These are phyloP conservation scores for Meandrusa payeni DNA, from an alignment of 2,888 invertebrate genomes.

Conservation along the genomic window DNA sequence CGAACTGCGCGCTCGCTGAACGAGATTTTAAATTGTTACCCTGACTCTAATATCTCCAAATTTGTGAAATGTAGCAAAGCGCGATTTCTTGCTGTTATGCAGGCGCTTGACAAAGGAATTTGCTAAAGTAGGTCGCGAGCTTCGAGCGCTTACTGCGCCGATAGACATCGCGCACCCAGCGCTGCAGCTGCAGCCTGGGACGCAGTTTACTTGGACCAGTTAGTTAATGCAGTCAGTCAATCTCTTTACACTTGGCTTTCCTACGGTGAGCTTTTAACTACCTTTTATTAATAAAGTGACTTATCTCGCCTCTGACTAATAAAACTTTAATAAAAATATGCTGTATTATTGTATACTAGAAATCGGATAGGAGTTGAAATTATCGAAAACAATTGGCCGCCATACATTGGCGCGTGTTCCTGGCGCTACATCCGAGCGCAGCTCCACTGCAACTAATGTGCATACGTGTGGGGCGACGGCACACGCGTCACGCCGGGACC, in stretches of 20 bases:
- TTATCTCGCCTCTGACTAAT: too few species aligned
- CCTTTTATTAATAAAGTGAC: too few species aligned
- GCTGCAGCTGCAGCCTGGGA: not conserved
- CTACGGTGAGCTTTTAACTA: too few species aligned
- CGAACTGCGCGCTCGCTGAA: too few species aligned
- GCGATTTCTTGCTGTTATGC: too few species aligned
- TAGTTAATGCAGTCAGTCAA: conserved; percentile 1
- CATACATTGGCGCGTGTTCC: too few species aligned
- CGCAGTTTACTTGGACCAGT: not conserved
- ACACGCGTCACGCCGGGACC: not conserved
- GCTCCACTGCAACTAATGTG: not conserved
- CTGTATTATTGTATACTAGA: too few species aligned
- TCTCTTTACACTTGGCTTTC: not conserved
- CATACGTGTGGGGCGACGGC: not conserved
- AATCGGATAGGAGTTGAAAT: not conserved
- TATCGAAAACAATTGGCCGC: not conserved
- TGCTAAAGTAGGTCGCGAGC: not conserved
- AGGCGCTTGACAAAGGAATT: conserved; percentile 4
- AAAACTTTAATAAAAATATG: too few species aligned
- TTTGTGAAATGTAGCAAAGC: too few species aligned
- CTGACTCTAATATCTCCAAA: too few species aligned
- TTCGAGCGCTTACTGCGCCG: conserved; percentile 1
- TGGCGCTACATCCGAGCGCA: too few species aligned
- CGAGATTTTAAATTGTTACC: too few species aligned
- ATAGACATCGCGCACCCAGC: not conserved